These are phyloP conservation scores for Tethya wilhelma DNA, from an alignment of 37 sponge, comb jelly and placozoan genomes.

Conservation along the genomic window DNA sequence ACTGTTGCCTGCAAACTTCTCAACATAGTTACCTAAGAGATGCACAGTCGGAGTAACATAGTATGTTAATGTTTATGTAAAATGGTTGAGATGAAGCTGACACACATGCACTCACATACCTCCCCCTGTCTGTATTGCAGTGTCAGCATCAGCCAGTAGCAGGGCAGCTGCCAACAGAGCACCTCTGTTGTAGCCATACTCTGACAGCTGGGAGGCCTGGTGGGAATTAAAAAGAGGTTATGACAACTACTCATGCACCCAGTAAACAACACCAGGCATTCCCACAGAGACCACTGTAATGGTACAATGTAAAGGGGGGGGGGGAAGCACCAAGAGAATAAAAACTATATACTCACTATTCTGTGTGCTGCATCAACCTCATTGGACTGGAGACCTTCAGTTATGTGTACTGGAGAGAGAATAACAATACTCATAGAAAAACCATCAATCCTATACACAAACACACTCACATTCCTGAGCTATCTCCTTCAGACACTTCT, in stretches of 20 bases:
- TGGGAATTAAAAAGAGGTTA: background rate
- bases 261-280: background rate
- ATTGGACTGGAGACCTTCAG: constrained; percentile 31
- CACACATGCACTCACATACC: background rate
- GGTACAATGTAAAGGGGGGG: constrained; percentile 8
- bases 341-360: constrained; percentile 25
- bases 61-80: background rate
- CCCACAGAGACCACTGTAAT: background rate
- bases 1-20: constrained; percentile 39
- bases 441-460: background rate
- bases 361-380: constrained; percentile 10
- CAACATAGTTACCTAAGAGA: constrained; percentile 31
- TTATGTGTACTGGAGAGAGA: constrained; percentile 31
- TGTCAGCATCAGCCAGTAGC: constrained; percentile 24
- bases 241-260: background rate
- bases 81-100: no score
- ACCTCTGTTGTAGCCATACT: constrained; percentile 59
- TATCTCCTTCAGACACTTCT: constrained; percentile 35
- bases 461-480: constrained; percentile 52
- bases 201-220: constrained; percentile 28
- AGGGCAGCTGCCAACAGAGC: constrained; percentile 57
- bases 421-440: background rate
- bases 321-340: background rate
- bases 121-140: background rate
- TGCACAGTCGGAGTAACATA: background rate